phyloP scores from a whole-genome alignment of 23 tunicate genomes.

The Trididemnum miniatum region DNA sequence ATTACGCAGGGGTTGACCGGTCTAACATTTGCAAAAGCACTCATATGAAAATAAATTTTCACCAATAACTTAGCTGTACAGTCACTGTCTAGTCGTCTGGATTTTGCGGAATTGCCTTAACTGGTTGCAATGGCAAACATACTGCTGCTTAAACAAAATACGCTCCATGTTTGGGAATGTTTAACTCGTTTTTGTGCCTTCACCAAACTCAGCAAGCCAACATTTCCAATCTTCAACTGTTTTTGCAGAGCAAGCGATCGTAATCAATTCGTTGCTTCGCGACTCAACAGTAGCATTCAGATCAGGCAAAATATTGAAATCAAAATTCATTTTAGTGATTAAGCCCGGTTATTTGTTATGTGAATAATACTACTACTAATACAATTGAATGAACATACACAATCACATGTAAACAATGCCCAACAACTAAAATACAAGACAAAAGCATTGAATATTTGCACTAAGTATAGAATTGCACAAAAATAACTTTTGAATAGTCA shows the following conservation, averaged over 20 bases:
- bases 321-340: too few species aligned
- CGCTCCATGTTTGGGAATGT: not conserved
- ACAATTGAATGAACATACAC: too few species aligned
- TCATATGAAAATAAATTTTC: not conserved
- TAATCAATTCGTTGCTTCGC: not conserved
- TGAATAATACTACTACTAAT: too few species aligned
- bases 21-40: not conserved
- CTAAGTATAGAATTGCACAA: too few species aligned
- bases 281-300: not conserved
- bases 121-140: conserved; percentile 2
- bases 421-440: too few species aligned
- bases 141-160: not conserved
- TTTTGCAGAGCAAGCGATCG: not conserved
- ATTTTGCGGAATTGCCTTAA: not conserved
- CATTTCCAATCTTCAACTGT: not conserved
- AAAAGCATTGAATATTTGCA: too few species aligned
- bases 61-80: not conserved
- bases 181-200: not conserved
- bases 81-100: not conserved
- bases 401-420: too few species aligned
- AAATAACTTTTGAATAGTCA: too few species aligned
- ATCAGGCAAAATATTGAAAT: not conserved
- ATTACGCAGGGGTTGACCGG: not conserved
- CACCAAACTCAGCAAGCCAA: not conserved
- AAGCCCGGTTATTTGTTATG: too few species aligned